Conservation (phyloP, 2,113 vertebrate species). For the Chaetodon auriga region DNA sequence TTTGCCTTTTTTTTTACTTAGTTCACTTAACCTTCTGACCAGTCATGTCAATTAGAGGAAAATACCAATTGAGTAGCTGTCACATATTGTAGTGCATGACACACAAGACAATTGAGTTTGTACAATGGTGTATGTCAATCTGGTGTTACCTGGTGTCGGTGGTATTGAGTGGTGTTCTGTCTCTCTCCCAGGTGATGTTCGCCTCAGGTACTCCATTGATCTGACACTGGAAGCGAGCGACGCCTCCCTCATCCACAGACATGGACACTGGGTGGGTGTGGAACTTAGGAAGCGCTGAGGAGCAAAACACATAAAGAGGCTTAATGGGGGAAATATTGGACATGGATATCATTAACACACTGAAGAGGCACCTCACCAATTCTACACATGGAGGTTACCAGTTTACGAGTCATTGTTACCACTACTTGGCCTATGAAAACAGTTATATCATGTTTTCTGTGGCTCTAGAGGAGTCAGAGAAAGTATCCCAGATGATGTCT, state of each 20-base stretch:
- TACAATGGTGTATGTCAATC: not conserved
- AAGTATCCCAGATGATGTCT: not conserved
- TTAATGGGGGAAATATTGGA: not conserved
- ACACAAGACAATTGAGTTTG: not conserved
- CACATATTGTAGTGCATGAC: too few species aligned
- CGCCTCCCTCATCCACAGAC: conserved; percentile 78
- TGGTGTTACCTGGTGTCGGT: conserved; percentile 59
- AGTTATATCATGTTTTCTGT: too few species aligned
- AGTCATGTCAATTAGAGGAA: not conserved
- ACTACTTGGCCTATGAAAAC: too few species aligned
- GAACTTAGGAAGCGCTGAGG: conserved; percentile 80
- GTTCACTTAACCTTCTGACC: too few species aligned
- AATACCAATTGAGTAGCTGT: not conserved
- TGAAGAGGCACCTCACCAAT: not conserved
- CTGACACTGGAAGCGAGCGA: conserved; percentile 81
- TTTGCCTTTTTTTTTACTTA: not conserved
- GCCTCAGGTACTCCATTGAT: conserved; percentile 83
- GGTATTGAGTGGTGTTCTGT: conserved; percentile 64
- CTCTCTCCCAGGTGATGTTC: conserved; percentile 84
- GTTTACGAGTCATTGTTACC: too few species aligned
- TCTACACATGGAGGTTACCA: not conserved
- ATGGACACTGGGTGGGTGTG: conserved; percentile 81
- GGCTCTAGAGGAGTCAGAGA: too few species aligned
- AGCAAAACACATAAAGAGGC: not conserved
- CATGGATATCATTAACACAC: not conserved